Base-by-base conservation (phyloP, 2,113 vertebrate genomes). In the Echinops telfairi region DNA sequence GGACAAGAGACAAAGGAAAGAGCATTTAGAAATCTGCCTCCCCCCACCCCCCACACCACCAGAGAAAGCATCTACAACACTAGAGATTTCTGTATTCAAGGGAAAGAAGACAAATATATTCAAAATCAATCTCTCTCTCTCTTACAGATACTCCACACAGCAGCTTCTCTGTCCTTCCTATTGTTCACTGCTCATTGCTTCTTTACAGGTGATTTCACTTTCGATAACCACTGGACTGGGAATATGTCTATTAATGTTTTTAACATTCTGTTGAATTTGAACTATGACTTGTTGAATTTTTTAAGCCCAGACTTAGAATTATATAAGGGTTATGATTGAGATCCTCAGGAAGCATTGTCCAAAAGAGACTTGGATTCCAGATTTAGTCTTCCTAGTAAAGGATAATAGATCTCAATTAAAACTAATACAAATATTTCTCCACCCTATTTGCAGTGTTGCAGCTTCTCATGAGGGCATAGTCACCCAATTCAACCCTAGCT, bases 281-380 rank as follows among this genome's bases (percentile, higher is more conserved):
- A 90, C 27, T 25, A 31, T 38, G 1, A 77, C 31, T 85, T 92
- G 29, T 4, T 62, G 16, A 53, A 53, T 62, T 62, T 62, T 71
- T 68, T 68, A 68, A 68, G 12, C 3, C 20, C 7, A 77, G 29
- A 15, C 27, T 89, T 86, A 84, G 5, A 90, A 53, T 7, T 86
- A 47, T 83, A 31, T 75, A 89, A 82, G 27, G 2, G 3, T 68
- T 81, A n/a, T 92, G 40, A 84, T 38, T 82, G 82, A 92, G 79
- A 43, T 78, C 4, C 36, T 92, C 25, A 60, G 25, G 68, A 89
- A 88, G 23, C 1, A 27, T 84, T 86, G 3, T 25, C 16, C 19
- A 90, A 57, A 95, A 73, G 47, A 70, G 15, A 78, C 47, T 88
- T 92, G 2, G 19, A 79, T 79, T 83, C 57, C 89, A 76, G 23